These are phyloP conservation scores for Gadus macrocephalus DNA, from an alignment of 2,113 vertebrate genomes.

Conservation along the genomic window DNA sequence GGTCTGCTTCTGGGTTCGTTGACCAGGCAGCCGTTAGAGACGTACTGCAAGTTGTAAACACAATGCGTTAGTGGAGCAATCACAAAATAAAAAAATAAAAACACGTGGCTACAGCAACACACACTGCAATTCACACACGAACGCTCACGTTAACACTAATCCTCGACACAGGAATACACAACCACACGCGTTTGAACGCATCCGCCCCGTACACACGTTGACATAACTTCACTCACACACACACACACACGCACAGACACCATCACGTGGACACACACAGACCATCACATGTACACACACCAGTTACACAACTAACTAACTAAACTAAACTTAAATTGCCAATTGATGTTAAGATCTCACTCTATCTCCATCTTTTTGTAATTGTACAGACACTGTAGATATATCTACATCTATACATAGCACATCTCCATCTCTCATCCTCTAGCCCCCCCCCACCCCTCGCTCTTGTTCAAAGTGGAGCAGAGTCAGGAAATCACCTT, in stretches of 20 bases:
- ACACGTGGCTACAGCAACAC: conserved; percentile 9
- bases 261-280: too few relatives aligned
- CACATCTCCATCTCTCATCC: conserved; percentile 12
- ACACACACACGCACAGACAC: background rate
- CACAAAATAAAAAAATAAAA: background rate
- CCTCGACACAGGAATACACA: too few relatives aligned
- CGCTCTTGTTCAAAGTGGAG: conserved; percentile 50
- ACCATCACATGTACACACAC: too few relatives aligned
- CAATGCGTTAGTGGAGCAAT: conserved; percentile 32
- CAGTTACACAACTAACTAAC: too few relatives aligned
- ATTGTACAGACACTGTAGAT: background rate
- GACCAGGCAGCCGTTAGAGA: conserved; percentile 55
- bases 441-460: conserved; percentile 21
- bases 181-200: too few relatives aligned
- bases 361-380: background rate
- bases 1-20: conserved; percentile 49
- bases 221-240: background rate
- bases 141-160: background rate
- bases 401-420: conserved; percentile 3
- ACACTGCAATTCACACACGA: conserved; percentile 1
- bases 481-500: conserved; percentile 71
- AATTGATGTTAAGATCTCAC: background rate
- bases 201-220: too few relatives aligned
- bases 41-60: conserved; percentile 48
- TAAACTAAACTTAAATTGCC: too few relatives aligned